Evolutionary conservation across 2,888 invertebrate genomes (phyloP), one percentile per base, ranked within the genome.

Genomic region (Pollenia griseotomentosa): DNA sequence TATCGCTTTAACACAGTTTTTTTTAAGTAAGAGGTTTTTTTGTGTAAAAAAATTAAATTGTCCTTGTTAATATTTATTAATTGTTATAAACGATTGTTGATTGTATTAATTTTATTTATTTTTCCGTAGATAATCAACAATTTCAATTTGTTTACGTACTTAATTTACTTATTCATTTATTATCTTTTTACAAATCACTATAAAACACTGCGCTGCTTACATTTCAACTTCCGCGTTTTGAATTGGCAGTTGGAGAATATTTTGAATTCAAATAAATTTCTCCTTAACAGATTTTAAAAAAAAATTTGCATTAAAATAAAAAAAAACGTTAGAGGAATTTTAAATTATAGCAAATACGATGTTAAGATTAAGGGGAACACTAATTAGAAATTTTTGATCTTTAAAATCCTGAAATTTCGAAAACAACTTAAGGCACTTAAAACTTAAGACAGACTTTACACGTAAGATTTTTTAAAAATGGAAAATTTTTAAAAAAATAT

Each of bases 201-300:
- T 42, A 42, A 40, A 53, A 14, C 40, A 11, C 10, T 48, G 10
- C 48, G 48, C 12, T 48, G 10, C 11, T 77, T 44, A 65, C 12
- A 70, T 83, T 75, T 83, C 66, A 33, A 63, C 53, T 83, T 83
- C 82, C 82, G 68, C 48, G 57, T 74, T 8, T 19, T 46, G 16
- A 55, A 75, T 19, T 75, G 82, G 75, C 82, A 75, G 16, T 44
- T 59, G 59, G 82, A 66, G 68, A 82, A 75, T 75, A 75, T 57
- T 66, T 66, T 65, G 1, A 14, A n/a, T 61, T 48, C 1, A 46
- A 55, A 70, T 61, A 11, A 48, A 79, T 79, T 80, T 71, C 44
- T 63, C 63, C 42, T 71, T 53, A 68, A 71, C 48, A 77, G 57
- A 51, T 77, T 57, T 48, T n/a, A n/a, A 12, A 19, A 19, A 14